phyloP scores from a whole-genome alignment of 1,140 invertebrate species.

The Drosophila nannoptera region DNA sequence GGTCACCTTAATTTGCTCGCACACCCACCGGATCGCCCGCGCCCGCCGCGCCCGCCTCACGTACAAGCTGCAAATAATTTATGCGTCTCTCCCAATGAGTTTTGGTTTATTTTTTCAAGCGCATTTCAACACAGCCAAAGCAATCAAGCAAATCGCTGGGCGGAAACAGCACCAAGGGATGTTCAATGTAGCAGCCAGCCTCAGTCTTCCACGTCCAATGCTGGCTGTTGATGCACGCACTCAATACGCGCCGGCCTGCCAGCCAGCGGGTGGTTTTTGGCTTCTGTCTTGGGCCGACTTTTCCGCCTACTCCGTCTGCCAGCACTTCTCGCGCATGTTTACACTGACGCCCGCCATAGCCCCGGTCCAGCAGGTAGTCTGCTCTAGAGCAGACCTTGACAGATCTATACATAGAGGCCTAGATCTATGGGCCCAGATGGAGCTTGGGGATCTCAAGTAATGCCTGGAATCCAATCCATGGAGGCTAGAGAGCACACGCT shows the following conservation, averaged over 20 bases:
- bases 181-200: conserved; percentile 1
- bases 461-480: too few relatives aligned
- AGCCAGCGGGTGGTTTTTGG: conserved; percentile 18
- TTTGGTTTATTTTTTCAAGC: conserved; percentile 75
- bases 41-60: too few relatives aligned
- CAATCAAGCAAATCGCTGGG: conserved; percentile 66
- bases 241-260: conserved; percentile 6
- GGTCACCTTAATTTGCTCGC: conserved; percentile 69
- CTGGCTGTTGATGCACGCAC: conserved; percentile 47
- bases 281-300: conserved; percentile 22
- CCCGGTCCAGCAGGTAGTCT: conserved; percentile 33
- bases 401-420: neutral
- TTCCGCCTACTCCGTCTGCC: neutral
- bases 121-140: conserved; percentile 75
- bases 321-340: conserved; percentile 35
- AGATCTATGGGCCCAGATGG: too few relatives aligned
- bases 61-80: conserved; percentile 62
- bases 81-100: conserved; percentile 69
- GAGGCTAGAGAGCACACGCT: too few relatives aligned
- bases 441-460: too few relatives aligned
- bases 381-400: conserved; percentile 7
- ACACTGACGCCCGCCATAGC: conserved; percentile 59
- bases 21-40: neutral
- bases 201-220: neutral
- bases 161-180: conserved; percentile 70